Evolutionary conservation across 1,140 invertebrate genomes (phyloP), one percentile per base, ranked within the genome.

Genomic region (Tyrophagus putrescentiae): DNA sequence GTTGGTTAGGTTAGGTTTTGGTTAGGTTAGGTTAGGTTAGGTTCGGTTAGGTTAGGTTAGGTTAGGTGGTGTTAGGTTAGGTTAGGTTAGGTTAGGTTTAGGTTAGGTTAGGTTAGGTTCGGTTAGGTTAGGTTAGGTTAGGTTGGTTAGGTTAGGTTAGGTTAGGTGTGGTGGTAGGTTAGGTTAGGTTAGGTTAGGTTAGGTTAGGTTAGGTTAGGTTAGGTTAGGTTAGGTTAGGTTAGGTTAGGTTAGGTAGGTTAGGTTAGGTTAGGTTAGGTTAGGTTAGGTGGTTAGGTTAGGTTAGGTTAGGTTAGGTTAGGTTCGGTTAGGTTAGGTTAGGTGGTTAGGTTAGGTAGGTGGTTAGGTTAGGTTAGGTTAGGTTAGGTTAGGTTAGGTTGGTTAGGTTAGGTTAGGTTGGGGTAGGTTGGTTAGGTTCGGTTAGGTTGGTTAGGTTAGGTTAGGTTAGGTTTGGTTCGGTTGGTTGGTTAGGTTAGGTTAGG

Each of bases 81-180:
- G 34, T n/a, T n/a, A n/a, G n/a, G n/a, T n/a, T n/a, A n/a, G 64
- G 63, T 60, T 45, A 62, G 64, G 64, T 65, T 62, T 62, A 44
- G 64, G 65, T 62, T 62, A 63, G 64, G 64, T 65, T 60, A 64
- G 61, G 64, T 65, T 52, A 52, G 58, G 65, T 67, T 67, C 60
- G 67, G 67, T 67, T 67, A 63, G 65, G 65, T 68, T 64, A 57
- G 64, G 60, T 64, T 48, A 48, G 45, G 45, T 48, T 48, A 48
- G 45, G 45, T 48, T 48, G 45, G 45, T 48, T 48, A 48, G 57
- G 61, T 65, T 59, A n/a, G 57, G 62, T 64, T 64, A 60, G 63
- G 62, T 64, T 64, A 53, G 65, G 62, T 62, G 52, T 62, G 65
- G 64, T 64, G 64, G 63, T 63, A 62, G 65, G 61, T 66, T 52